Evolutionary conservation across 2,113 vertebrate species (phyloP), one percentile per base, ranked within the genome.

Genomic region (Dipodomys ordii): DNA sequence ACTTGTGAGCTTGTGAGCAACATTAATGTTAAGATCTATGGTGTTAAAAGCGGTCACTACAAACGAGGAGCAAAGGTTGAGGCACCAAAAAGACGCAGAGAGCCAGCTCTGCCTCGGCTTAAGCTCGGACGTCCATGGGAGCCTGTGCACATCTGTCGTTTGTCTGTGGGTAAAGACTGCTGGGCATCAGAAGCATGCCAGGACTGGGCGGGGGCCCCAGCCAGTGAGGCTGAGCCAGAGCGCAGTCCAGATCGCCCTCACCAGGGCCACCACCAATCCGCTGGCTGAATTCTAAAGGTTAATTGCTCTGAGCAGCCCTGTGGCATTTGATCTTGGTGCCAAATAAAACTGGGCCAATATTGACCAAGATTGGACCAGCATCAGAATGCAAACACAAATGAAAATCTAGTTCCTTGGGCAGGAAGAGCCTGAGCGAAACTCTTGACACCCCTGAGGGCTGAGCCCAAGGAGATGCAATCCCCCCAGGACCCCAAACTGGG

Each of bases 251-350:
- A 57, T 57, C 15, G 12, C 35, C 15, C 44, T 62, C 0, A 2
- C n/a, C 30, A 35, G 30, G 35, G 30, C 25, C 12, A 8, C 0
- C 0, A 22, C 35, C 39, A 15, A 19, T 22, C 15, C 6, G 4
- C 69, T 0, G 11, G 23, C 83, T 73, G 91, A 53, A n/a, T 2
- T 79, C 53, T 32, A 64, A 79, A 96, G 91, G 69, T 88, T 83
- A 93, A 83, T 95, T 62, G 67, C 81, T 64, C 76, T 77, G 67
- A 87, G 71, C 76, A 87, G 57, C 79, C 83, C 18, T 28, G 27
- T 49, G 83, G 93, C 77, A 68, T 93, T 91, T 76, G 87, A 13
- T 72, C 62, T 87, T 77, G 32, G 60, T 86, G 77, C 94, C 96
- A 81, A 82, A 76, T 0, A 19, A 57, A 73, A 5, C 77, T 73